Conservation (phyloP, 2,113 vertebrate species). For the Ahaetulla prasina region DNA sequence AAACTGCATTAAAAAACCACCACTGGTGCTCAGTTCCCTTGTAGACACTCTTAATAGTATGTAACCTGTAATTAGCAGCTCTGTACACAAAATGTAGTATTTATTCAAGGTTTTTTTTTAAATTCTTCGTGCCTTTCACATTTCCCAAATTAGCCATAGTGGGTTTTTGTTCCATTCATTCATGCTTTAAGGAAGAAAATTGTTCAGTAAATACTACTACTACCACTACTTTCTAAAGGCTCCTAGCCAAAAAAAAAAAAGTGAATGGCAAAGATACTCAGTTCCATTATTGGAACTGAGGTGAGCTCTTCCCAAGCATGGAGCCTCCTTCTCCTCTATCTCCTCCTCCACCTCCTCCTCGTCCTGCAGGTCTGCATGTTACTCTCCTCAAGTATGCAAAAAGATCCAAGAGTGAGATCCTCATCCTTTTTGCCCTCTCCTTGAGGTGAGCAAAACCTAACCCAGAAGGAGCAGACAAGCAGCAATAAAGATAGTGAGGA, state of each 20-base stretch:
- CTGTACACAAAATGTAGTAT: neutral
- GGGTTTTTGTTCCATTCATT: neutral
- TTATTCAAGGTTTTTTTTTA: neutral
- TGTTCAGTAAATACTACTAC: neutral
- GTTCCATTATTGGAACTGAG: neutral
- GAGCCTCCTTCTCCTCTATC: no score
- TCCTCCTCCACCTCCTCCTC: no score
- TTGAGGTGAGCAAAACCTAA: neutral
- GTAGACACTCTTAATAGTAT: neutral
- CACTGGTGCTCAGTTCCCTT: neutral
- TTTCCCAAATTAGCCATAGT: neutral
- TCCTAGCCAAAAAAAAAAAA: neutral
- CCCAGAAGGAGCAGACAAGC: neutral
- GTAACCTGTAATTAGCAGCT: neutral
- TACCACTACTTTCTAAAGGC: neutral
- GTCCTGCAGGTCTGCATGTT: no score
- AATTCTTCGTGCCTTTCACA: neutral
- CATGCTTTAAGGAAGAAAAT: neutral
- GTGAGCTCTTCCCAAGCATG: neutral
- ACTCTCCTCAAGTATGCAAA: neutral
- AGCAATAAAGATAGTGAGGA: neutral
- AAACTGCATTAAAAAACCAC: neutral
- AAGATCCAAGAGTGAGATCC: neutral
- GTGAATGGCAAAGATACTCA: neutral
- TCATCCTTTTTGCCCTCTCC: neutral